Evolutionary conservation across 2,888 invertebrate genomes (phyloP).

Genomic region (Drosophila paramelanica): DNA sequence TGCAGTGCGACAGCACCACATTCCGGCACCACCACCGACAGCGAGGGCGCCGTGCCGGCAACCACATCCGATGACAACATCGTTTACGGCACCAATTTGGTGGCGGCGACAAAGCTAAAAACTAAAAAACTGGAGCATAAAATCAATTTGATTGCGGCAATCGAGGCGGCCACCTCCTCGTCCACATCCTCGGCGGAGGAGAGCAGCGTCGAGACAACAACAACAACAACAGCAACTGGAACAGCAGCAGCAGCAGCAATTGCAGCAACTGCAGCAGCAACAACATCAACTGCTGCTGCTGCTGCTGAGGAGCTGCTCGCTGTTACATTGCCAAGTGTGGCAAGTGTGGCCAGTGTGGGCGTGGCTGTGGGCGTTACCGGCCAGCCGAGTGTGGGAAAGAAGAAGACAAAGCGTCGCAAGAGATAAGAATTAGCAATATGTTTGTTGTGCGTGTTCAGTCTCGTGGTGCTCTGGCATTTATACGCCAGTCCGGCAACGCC

Average conservation of each 20-base stretch:
- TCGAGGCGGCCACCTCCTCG: conserved; percentile 82
- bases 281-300: conserved; percentile 13
- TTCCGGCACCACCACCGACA: conserved; percentile 74
- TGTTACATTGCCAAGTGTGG: neutral
- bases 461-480: conserved; percentile 83
- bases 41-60: conserved; percentile 80
- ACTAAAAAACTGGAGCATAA: conserved; percentile 83
- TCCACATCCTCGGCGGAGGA: conserved; percentile 83
- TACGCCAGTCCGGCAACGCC: conserved; percentile 67
- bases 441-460: conserved; percentile 85
- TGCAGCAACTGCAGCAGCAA: conserved; percentile 6
- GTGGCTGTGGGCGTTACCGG: conserved; percentile 35
- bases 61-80: conserved; percentile 81
- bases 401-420: conserved; percentile 85
- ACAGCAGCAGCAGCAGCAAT: neutral
- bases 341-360: conserved; percentile 23
- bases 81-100: conserved; percentile 38
- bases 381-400: conserved; percentile 82
- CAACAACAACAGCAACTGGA: neutral
- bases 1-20: conserved; percentile 42
- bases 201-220: conserved; percentile 73
- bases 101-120: conserved; percentile 69
- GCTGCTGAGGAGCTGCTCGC: neutral
- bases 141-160: conserved; percentile 82
- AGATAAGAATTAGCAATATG: conserved; percentile 86